These are phyloP conservation scores for Polypterus senegalus DNA, from an alignment of 2,113 vertebrate genomes.

Conservation along the genomic window DNA sequence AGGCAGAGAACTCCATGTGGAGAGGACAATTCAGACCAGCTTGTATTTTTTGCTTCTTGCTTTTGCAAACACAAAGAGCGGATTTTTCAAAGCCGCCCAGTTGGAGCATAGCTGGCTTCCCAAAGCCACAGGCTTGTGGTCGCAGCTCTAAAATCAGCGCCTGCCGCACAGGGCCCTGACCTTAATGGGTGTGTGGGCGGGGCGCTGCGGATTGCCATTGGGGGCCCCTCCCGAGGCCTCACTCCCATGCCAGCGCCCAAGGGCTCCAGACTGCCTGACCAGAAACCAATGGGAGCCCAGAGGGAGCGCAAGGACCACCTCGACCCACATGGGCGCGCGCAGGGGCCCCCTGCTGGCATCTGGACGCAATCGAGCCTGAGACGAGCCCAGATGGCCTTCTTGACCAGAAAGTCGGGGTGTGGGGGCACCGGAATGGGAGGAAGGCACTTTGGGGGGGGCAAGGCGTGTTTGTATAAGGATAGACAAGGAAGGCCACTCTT, in stretches of 20 bases:
- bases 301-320: slow-evolving; percentile 48
- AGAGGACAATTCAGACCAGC: no score
- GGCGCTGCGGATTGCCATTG: slow-evolving; percentile 60
- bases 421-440: no score
- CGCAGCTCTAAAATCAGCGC: slow-evolving; percentile 60
- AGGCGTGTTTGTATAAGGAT: no score
- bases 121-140: slow-evolving; percentile 55
- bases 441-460: no score
- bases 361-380: no score
- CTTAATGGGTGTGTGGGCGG: slow-evolving; percentile 61
- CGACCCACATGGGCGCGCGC: slow-evolving; percentile 23
- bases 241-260: slow-evolving; percentile 64
- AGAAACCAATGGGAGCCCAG: slow-evolving; percentile 55
- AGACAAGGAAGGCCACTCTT: no score
- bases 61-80: slow-evolving; percentile 51
- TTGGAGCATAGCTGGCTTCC: neutral
- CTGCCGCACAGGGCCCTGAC: slow-evolving; percentile 50
- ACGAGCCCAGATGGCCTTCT: no score
- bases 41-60: neutral
- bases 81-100: neutral
- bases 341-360: slow-evolving; percentile 11
- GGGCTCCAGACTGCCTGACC: slow-evolving; percentile 73
- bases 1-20: no score
- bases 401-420: no score
- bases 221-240: slow-evolving; percentile 61